Conservation (phyloP, 1,140 invertebrate species). For the Limonius californicus region DNA sequence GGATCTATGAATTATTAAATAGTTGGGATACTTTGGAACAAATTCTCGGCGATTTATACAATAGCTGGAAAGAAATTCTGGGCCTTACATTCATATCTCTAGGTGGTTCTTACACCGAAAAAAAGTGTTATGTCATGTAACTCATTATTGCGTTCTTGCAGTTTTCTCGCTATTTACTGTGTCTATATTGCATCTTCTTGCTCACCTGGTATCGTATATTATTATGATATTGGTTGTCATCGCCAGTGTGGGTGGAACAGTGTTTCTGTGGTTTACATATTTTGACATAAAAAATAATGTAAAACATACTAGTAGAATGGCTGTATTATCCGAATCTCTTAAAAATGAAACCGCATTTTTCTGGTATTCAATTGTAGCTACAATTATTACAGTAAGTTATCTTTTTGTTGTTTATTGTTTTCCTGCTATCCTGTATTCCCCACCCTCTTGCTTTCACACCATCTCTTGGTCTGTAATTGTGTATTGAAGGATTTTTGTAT, state of each 20-base stretch:
- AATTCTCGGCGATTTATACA: constrained; percentile 81
- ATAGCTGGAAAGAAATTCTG: constrained; percentile 80
- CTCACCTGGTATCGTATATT: constrained; percentile 79
- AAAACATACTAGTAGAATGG: background rate
- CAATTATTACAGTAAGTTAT: constrained; percentile 74
- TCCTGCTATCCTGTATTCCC: no score
- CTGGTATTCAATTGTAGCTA: constrained; percentile 80
- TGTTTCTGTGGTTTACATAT: constrained; percentile 86
- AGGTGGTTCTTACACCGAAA: no score
- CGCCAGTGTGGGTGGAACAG: constrained; percentile 71
- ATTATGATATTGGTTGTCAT: constrained; percentile 77
- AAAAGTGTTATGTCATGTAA: no score
- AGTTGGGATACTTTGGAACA: constrained; percentile 85
- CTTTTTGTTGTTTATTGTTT: no score
- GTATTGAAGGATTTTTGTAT: no score
- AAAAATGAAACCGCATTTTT: constrained; percentile 84
- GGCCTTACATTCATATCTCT: constrained; percentile 77
- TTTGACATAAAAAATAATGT: constrained; percentile 60
- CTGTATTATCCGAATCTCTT: constrained; percentile 59
- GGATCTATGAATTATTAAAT: constrained; percentile 75
- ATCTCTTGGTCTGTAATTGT: no score
- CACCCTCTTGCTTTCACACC: no score
- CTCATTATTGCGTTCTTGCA: constrained; percentile 50
- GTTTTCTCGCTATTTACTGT: constrained; percentile 80
- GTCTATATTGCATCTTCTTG: constrained; percentile 78